Conservation (phyloP, 2,888 invertebrate species). For the Caradrina kadenii region DNA sequence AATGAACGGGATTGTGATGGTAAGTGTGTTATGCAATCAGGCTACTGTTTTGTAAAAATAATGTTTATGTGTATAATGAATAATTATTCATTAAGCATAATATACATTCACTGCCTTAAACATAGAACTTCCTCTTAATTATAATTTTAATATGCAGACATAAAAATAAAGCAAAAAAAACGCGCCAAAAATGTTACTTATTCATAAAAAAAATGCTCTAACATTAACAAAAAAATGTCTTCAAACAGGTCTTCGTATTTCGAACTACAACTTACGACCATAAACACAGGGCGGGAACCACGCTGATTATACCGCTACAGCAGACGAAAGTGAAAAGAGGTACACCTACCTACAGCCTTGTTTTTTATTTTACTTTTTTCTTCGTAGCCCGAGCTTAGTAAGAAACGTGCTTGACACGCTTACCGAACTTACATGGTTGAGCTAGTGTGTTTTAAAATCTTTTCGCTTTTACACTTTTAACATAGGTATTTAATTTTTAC, state of each 20-base stretch:
- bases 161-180: not conserved
- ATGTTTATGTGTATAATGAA: not conserved
- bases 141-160: not conserved
- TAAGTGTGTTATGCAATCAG: no score
- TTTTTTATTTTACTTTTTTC: constrained; percentile 59
- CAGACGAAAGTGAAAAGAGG: constrained; percentile 72
- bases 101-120: not conserved
- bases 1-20: no score
- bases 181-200: not conserved
- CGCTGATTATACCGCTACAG: constrained; percentile 59
- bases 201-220: not conserved
- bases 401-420: constrained; percentile 63
- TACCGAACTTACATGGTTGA: constrained; percentile 53
- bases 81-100: not conserved
- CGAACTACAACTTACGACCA: constrained; percentile 8
- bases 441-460: constrained; percentile 40
- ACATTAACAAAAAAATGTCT: constrained; percentile 10
- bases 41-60: not conserved
- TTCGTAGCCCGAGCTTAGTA: constrained; percentile 46
- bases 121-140: not conserved
- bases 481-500: constrained; percentile 17
- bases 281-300: constrained; percentile 43
- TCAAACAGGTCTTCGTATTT: constrained; percentile 19
- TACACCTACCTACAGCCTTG: constrained; percentile 39
- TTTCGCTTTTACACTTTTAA: constrained; percentile 31